Evolutionary conservation across 2,888 invertebrate genomes (phyloP), one percentile per base, ranked within the genome.

Genomic region (Nemurella pictetii): DNA sequence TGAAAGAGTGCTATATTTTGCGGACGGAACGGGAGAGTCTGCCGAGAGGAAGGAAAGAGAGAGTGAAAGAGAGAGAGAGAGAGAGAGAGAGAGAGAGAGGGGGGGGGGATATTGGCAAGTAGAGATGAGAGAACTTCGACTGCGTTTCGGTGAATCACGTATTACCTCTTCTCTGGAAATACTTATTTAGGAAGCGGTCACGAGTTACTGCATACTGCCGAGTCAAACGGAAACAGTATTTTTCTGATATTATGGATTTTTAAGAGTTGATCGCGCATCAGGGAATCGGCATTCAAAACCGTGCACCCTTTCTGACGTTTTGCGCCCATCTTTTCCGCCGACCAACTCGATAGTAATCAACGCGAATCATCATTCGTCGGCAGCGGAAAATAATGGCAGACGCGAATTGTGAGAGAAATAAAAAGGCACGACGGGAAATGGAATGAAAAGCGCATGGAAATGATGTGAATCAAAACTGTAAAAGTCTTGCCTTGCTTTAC

Each of bases 1-100:
- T 55, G 55, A 55, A 55, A 55, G 55, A 55, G 55, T 20, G 20
- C 20, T 55, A n/a, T n/a, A n/a, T n/a, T 55, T 20, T 12, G 15
- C 20, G 55, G 55, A 55, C 55, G 55, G 3, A 55, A 3, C 20
- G 55, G 20, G 55, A 55, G 55, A 20, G 55, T 55, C 55, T 55
- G 55, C 20, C 55, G 55, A 7, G 55, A 3, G 55, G 20, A 20
- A 15, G 55, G 20, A 12, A 55, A 20, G 12, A 20, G 81, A 12
- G 32, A 29, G 1, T 1, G 84, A 82, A 29, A 84, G 75, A 75
- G 35, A 32, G 55, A n/a, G n/a, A 36, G 27, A 85, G 84, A 30
- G 27, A 73, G 73, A 85, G 78, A 75, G 74, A 28, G 30, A 83
- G 80, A 28, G 12, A 72, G 36, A 29, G 12, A 25, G 73, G 1